Evolutionary conservation across 1,140 invertebrate species (phyloP), one percentile per base, ranked within the genome.

Genomic region (Venustaconcha ellipsiformis): DNA sequence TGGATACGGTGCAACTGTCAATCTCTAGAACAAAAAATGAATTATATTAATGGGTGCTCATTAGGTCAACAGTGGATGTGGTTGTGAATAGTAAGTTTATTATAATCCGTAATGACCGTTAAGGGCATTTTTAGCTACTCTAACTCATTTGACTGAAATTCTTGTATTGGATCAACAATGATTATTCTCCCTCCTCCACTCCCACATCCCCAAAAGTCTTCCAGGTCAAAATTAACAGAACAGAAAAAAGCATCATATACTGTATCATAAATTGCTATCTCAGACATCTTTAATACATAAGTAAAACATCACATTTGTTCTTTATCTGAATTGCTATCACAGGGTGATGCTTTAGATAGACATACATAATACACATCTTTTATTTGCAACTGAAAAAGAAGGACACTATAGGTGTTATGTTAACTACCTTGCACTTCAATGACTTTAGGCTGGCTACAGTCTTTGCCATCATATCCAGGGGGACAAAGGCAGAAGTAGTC

Each of bases 1-100:
- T 85, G 14, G 91, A 89, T 18, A 92, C 86, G 14, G 88, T 91
- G 79, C 92, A 92, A 79, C 91, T 91, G 79, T 87, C 88, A 67
- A 86, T 83, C 68, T 85, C 89, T 90, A 72, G 17, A 82, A 79
- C 57, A 76, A 57, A 77, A 76, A 74, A 62, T 20, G 66, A 66
- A 72, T 13, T 63, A 12, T 14, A 58, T n/a, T 56, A 26, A 62
- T n/a, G 63, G 1, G 18, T 68, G 4, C 30, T 14, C 5, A 1
- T 64, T 55, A 18, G 17, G 15, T 74, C 59, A 14, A 57, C 14
- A 18, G 13, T n/a, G 6, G 11, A 26, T 63, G 17, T 37, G 2
- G n/a, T 59, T 48, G 20, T 13, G 15, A 15, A 30, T 14, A 30
- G 30, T 20, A 12, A 20, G n/a, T 66, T 30, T 66, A 66, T n/a